Conservation (phyloP, 1,140 invertebrate species). For the Zaprionus capensis region DNA sequence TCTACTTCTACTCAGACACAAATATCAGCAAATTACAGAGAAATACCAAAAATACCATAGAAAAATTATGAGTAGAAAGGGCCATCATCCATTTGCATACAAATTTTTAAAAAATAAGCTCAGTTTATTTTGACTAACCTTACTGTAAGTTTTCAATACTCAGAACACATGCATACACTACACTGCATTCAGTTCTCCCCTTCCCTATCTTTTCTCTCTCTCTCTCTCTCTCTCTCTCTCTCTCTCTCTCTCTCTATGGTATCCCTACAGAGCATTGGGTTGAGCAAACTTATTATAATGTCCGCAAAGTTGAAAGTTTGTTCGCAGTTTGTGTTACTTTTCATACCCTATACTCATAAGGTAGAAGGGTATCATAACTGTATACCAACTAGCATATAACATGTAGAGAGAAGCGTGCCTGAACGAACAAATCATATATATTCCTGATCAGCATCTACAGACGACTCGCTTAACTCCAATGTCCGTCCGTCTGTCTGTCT, state of each 20-base stretch:
- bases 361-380: too few species aligned
- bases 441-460: too few species aligned
- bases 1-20: too few species aligned
- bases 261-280: neutral
- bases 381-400: too few species aligned
- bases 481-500: too few species aligned
- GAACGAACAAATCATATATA: too few species aligned
- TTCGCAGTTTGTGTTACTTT: neutral
- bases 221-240: neutral
- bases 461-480: too few species aligned
- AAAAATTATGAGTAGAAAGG: neutral
- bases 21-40: too few species aligned
- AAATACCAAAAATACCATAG: neutral
- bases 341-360: too few species aligned
- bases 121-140: neutral
- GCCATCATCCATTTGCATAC: neutral
- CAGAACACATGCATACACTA: neutral
- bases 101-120: neutral
- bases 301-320: slow-evolving; percentile 13
- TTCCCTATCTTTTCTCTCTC: neutral
- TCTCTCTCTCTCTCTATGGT: neutral
- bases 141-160: neutral
- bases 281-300: slow-evolving; percentile 4
- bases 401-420: too few species aligned
- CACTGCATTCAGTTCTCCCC: neutral